Base-by-base conservation (phyloP, 1,140 invertebrate species). In the Drosophila pseudoananassae region DNA sequence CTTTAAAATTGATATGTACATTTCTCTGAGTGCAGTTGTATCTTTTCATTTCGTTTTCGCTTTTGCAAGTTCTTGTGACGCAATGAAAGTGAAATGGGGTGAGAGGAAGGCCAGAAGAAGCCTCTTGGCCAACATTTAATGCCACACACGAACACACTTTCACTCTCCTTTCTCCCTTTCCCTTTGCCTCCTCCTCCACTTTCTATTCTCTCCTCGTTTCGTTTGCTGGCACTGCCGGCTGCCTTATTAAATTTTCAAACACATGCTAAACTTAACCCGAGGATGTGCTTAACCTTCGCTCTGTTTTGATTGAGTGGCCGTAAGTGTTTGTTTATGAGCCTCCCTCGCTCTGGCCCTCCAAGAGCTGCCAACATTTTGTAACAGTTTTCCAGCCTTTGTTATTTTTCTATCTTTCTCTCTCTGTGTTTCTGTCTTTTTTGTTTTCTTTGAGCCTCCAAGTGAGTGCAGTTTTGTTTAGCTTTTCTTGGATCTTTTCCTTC, bases 211-310 rank as follows among this genome's bases (percentile, higher is more conserved):
- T 14, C 14, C 45, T 33, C 6, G 2, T 47, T 47, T 66, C 51
- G 17, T 36, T 47, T 78, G 56, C 23, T 43, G 46, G 12, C 50
- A 20, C 33, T 59, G 52, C 45, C 20, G 70, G 31, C 45, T 75
- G 81, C 64, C 82, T 87, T 85, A 85, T 85, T 85, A 87, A 82
- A 87, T 85, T 85, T 85, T 85, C 81, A 85, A 87, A 85, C 82
- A 85, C 81, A 85, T 87, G 82, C 78, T 87, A 87, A 87, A 88
- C 83, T 87, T 87, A 87, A 78, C 82, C 83, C 83, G 63, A 82
- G 82, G 78, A 64, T 82, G 78, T 88, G 83, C 82, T 87, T 87
- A 87, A 87, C 82, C 82, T 87, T 87, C 78, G 70, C 83, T 88
- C 82, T 88, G 74, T 88, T 88, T 78, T 87, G 82, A 87, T 87